Percentiles rank a stretch among this genome's conserved stretches.
These are phyloP conservation scores for Ectropis grisescens DNA, from an alignment of 1,140 invertebrate genomes.

Conservation along the genomic window DNA sequence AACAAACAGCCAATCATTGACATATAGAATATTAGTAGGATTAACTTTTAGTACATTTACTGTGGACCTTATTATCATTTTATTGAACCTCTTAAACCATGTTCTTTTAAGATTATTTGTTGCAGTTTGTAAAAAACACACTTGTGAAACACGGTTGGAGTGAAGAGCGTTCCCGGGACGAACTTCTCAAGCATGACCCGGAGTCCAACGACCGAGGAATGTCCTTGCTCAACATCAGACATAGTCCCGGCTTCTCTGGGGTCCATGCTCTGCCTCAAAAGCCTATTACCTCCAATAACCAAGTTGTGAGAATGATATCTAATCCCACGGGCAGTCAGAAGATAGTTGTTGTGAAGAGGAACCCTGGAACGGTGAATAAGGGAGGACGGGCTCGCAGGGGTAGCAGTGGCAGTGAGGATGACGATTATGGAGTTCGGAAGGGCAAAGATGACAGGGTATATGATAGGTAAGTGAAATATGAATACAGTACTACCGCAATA, in stretches of 20 bases:
- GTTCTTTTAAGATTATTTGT: too few relatives aligned
- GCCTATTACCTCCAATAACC: too few relatives aligned
- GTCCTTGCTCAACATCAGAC: constrained; percentile 8
- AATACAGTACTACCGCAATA: not conserved
- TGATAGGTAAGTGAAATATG: constrained; percentile 35
- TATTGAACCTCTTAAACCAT: too few relatives aligned
- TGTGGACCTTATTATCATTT: too few relatives aligned
- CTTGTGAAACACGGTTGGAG: constrained; percentile 60
- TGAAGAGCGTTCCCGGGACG: constrained; percentile 59
- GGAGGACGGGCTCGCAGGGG: constrained; percentile 36
- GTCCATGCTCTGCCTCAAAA: too few relatives aligned
- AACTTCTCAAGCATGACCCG: constrained; percentile 55
- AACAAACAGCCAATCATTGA: too few relatives aligned
- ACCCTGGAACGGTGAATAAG: constrained; percentile 17
- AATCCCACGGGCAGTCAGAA: too few relatives aligned
- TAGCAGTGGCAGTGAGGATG: constrained; percentile 57
- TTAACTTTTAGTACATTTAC: too few relatives aligned
- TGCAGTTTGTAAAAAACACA: constrained; percentile 56
- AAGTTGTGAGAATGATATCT: constrained; percentile 35
- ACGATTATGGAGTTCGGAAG: constrained; percentile 54
- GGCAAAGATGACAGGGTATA: constrained; percentile 58
- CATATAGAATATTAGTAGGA: too few relatives aligned
- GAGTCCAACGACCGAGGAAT: constrained; percentile 43
- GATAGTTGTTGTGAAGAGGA: constrained; percentile 20
- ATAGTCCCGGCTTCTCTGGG: constrained; percentile 30